A percentile compares a stretch with the other conserved stretches of the same genome.
Evolutionary conservation across 2,888 invertebrate species (phyloP).

Genomic region (Lottia gigantea): DNA sequence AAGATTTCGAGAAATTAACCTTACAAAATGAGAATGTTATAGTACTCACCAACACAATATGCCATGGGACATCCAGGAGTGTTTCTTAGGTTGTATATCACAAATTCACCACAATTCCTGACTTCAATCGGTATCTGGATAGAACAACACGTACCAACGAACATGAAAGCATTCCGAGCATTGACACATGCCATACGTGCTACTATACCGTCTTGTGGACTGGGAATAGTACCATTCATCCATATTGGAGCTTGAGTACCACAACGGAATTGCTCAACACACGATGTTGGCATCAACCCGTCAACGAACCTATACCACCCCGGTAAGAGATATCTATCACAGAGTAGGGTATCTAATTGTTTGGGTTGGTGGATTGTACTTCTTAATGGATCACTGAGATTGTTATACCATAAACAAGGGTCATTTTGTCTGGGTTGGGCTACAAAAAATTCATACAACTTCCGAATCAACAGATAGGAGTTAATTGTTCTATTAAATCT

Average conservation of each 20-base stretch:
- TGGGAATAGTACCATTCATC: slow-evolving; percentile 28
- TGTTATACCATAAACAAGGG: neutral
- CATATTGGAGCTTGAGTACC: slow-evolving; percentile 33
- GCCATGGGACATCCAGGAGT: slow-evolving; percentile 22
- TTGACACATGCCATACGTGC: slow-evolving; percentile 26
- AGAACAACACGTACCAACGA: slow-evolving; percentile 22
- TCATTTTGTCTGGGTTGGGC: neutral
- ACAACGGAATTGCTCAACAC: slow-evolving; percentile 22
- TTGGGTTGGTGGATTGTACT: slow-evolving; percentile 10
- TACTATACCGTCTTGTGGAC: slow-evolving; percentile 16
- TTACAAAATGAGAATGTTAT: too few relatives aligned
- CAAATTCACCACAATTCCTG: slow-evolving; percentile 28
- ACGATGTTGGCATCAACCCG: slow-evolving; percentile 30
- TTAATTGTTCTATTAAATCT: too few relatives aligned
- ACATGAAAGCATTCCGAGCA: slow-evolving; percentile 1
- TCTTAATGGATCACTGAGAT: neutral
- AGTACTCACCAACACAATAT: slow-evolving; percentile 24
- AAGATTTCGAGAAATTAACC: too few relatives aligned
- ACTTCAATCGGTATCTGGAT: slow-evolving; percentile 20
- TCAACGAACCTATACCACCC: slow-evolving; percentile 34
- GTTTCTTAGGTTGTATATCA: slow-evolving; percentile 24
- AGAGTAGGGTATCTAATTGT: slow-evolving; percentile 23
- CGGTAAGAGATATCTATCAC: slow-evolving; percentile 21
- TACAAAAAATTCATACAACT: too few relatives aligned
- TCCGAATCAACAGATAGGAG: too few relatives aligned